Evolutionary conservation across 2,888 invertebrate species (phyloP), one percentile per base, ranked within the genome.

Genomic region (Plebejus anna): DNA sequence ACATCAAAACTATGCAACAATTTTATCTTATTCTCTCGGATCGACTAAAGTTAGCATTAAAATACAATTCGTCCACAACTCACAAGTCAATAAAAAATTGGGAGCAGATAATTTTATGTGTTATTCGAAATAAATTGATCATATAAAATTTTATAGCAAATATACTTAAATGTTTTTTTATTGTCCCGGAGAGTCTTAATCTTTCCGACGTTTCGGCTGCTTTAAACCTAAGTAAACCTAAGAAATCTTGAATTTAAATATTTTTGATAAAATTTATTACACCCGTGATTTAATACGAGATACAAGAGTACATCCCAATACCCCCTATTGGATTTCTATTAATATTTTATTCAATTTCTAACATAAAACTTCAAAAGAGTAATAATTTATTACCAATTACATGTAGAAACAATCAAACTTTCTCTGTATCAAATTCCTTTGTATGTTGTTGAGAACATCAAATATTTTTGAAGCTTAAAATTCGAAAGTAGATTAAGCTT

Each of bases 341-440:
- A 72, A 72, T 71, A 72, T 72, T 9, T 47, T 47, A 72, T 72
- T 47, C 22, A 22, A 72, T 72, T 72, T 72, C 66, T 32, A 28
- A 47, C 22, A 3, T n/a, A 71, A 47, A 42, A 47, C 42, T 51
- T 51, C 51, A 42, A 22, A 47, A 72, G n/a, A 72, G 22, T 47
- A 47, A 72, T 22, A 47, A 72, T 66, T 66, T 66, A 36, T 36
- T 4, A 66, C 66, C 66, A 66, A 66, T 66, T 66, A 66, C 66
- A 66, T 36, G 32, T 36, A 66, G 32, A 36, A 66, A 66, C 42
- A 42, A 72, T 72, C 22, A 72, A 51, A 72, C 72, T 72, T 72
- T 72, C 42, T 22, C 72, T 72, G 5, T 72, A 72, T 72, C 47
- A 72, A 42, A 72, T 72, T 72, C 11, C 42, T 72, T 22, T 72